Evolutionary conservation across 2,113 vertebrate genomes (phyloP).

Genomic region (Harpagus bidentatus): DNA sequence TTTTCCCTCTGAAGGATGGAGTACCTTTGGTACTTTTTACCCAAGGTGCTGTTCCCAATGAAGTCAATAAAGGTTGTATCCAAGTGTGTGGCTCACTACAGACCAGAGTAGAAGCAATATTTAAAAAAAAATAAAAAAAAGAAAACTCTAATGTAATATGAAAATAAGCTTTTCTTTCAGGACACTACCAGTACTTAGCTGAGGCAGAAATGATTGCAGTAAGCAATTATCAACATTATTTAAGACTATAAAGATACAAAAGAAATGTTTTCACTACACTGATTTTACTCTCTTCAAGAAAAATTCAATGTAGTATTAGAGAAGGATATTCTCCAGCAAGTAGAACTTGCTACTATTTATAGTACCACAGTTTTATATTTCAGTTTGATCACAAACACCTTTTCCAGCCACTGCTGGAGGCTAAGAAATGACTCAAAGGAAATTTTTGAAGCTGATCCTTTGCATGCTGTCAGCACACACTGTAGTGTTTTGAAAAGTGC

Average conservation of each 20-base stretch:
- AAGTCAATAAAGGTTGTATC: background rate
- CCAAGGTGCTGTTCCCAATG: background rate
- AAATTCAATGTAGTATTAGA: background rate
- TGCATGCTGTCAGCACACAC: background rate
- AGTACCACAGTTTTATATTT: background rate
- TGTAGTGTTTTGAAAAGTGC: background rate
- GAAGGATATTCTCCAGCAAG: background rate
- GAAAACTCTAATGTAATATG: background rate
- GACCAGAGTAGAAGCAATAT: background rate
- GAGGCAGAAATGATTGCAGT: background rate
- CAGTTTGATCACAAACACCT: conserved; percentile 14
- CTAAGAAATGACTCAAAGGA: background rate
- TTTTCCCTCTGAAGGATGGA: background rate
- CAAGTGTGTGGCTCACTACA: background rate
- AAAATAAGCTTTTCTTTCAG: background rate
- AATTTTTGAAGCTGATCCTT: background rate
- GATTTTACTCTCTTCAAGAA: background rate
- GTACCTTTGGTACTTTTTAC: background rate
- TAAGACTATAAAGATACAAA: background rate
- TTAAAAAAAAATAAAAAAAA: background rate
- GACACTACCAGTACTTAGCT: background rate
- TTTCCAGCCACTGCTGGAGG: background rate
- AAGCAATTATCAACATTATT: background rate
- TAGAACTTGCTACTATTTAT: background rate
- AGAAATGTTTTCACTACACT: background rate